A percentile compares a stretch with the other conserved stretches of the same genome.
Evolutionary conservation across 64 coral and sea anemone species (phyloP).

Genomic region (Actinia tenebrosa): DNA sequence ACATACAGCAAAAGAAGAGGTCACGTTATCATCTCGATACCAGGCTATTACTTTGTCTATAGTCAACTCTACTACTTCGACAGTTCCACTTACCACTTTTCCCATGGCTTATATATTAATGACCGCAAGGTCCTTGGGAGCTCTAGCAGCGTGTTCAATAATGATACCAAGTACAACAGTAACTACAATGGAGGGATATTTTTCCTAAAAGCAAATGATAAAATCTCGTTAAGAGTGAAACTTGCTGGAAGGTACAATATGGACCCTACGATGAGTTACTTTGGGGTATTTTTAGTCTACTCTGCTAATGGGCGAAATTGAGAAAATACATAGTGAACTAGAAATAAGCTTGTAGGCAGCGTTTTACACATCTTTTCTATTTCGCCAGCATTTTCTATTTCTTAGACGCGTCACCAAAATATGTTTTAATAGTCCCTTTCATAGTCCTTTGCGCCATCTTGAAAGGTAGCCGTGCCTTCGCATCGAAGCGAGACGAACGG

Average conservation of each 20-base stretch:
- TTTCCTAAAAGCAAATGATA: conserved; percentile 19
- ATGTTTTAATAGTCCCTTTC: neutral
- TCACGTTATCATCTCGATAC: neutral
- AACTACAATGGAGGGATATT: conserved; percentile 48
- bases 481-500: too few relatives aligned
- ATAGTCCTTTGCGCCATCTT: too few relatives aligned
- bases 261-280: conserved; percentile 42
- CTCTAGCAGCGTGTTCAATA: conserved; percentile 1
- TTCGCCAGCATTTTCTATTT: neutral
- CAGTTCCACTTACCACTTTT: conserved; percentile 6
- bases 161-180: conserved; percentile 27
- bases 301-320: neutral
- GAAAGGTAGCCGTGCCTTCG: too few relatives aligned
- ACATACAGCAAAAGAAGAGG: conserved; percentile 7
- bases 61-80: conserved; percentile 51
- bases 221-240: conserved; percentile 24
- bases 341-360: neutral
- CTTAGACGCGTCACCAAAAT: neutral
- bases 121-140: conserved; percentile 22
- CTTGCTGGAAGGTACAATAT: conserved; percentile 14
- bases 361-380: neutral
- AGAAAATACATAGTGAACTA: neutral
- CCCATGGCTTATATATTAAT: conserved; percentile 41
- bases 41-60: conserved; percentile 56
- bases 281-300: conserved; percentile 46